These are phyloP conservation scores for Muscina levida DNA, from an alignment of 2,888 invertebrate species.

Conservation along the genomic window DNA sequence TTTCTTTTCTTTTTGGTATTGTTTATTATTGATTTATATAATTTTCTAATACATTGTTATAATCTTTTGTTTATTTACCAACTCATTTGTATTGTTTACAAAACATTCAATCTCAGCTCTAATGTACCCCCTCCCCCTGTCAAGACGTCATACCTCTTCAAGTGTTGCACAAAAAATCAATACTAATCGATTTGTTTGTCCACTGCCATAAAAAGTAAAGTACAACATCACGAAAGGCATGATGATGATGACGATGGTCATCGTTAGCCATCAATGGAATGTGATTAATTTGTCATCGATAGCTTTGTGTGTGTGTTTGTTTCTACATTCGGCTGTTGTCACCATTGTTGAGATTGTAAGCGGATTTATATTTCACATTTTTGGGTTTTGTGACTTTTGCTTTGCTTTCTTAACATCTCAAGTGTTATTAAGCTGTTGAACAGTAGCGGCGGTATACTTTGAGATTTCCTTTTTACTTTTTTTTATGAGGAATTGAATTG, in stretches of 20 bases:
- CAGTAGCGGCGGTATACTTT: too few species aligned
- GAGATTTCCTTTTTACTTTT: too few species aligned
- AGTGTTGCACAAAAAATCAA: slow-evolving; percentile 12
- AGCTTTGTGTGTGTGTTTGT: slow-evolving; percentile 10
- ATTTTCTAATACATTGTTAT: slow-evolving; percentile 49
- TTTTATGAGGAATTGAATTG: too few species aligned
- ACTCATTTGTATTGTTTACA: slow-evolving; percentile 58
- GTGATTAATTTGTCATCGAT: slow-evolving; percentile 38
- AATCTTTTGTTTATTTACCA: slow-evolving; percentile 50
- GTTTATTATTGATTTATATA: slow-evolving; percentile 30
- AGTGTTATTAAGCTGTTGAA: background rate
- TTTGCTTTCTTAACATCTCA: background rate
- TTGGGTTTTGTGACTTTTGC: background rate
- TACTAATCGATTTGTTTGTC: slow-evolving; percentile 13
- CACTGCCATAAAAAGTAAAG: slow-evolving; percentile 25
- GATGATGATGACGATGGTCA: background rate
- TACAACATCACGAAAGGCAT: slow-evolving; percentile 29
- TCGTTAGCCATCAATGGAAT: slow-evolving; percentile 19
- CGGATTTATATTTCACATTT: slow-evolving; percentile 18
- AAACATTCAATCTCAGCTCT: slow-evolving; percentile 23
- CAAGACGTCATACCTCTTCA: slow-evolving; percentile 18
- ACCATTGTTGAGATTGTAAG: slow-evolving; percentile 13
- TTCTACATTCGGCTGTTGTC: too few species aligned
- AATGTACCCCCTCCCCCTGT: background rate
- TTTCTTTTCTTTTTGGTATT: slow-evolving; percentile 3